A percentile compares a stretch with the other conserved stretches of the same genome.
These are phyloP conservation scores for Helostoma temminkii DNA, from an alignment of 2,797 vertebrate species.

Conservation along the genomic window DNA sequence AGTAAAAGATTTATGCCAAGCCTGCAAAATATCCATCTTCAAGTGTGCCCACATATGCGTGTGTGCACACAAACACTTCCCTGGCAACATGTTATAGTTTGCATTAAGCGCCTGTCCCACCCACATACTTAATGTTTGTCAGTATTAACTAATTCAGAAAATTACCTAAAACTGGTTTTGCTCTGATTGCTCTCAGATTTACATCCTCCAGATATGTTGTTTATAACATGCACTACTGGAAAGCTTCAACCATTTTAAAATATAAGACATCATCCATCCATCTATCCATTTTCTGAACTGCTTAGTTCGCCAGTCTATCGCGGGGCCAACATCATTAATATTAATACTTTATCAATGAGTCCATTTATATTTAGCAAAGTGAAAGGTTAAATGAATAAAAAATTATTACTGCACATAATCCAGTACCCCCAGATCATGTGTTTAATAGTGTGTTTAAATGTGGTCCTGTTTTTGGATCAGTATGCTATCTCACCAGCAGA, in stretches of 20 bases:
- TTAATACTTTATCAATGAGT: no score
- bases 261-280: background rate
- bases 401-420: no score
- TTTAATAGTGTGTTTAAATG: no score
- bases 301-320: no score
- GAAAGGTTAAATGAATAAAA: no score
- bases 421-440: no score
- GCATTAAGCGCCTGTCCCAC: conserved; percentile 74
- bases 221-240: conserved; percentile 36
- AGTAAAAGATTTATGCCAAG: conserved; percentile 60
- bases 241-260: conserved; percentile 47
- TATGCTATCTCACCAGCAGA: no score
- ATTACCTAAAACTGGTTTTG: background rate
- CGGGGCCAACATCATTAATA: conserved; percentile 53
- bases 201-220: background rate
- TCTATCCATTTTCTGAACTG: no score
- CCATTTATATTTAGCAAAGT: no score
- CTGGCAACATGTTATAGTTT: conserved; percentile 73
- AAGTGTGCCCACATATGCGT: conserved; percentile 72
- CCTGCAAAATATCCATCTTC: conserved; percentile 71
- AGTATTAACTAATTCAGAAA: conserved; percentile 74
- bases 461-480: no score
- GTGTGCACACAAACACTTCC: background rate
- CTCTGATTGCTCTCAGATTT: background rate
- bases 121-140: conserved; percentile 79